Evolutionary conservation across 2,113 vertebrate genomes (phyloP), one percentile per base, ranked within the genome.

Genomic region (Crotalus horridus): DNA sequence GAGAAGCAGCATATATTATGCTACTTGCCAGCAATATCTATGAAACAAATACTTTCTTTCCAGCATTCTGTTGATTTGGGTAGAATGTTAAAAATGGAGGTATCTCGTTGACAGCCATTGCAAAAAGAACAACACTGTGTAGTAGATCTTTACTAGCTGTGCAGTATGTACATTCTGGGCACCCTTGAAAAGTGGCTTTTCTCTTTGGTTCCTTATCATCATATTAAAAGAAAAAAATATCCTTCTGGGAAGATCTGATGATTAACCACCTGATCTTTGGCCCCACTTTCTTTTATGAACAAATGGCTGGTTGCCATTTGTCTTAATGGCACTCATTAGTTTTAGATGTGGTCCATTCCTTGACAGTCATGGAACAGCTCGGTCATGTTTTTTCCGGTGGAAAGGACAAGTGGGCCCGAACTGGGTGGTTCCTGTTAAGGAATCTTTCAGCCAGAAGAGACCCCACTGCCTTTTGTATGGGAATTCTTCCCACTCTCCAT

Each of bases 381-480:
- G 29, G 48, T 64, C 87, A 17, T 53, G 58, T 93, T 88, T n/a
- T 87, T 69, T 69, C 8, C n/a, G 89, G 69, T 58, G 43, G 87
- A 91, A 92, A 95, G 81, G 26, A 94, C 89, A 69, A 7, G 9
- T 93, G 11, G 59, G 33, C 90, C 93, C 74, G 61, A 85, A 96
- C 92, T 17, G 93, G 93, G 91, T 93, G 69, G 90, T 94, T 95
- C 96, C 90, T 29, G 46, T 91, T 94, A 96, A 95, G 58, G 48
- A 93, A 21, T 94, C 90, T 87, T 93, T 91, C 56, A 96, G 61
- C 20, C 94, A 94, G 93, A 95, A 95, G 86, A 59, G 85, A 93
- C 93, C 95, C 89, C 90, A 95, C 96, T 94, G 95, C 86, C 51
- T 95, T 95, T 96, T 96, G 94, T 94, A 95, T 93, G 95, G 96